Evolutionary conservation across 2,888 invertebrate genomes (phyloP).

Genomic region (Vannuccia rotundouncinata): DNA sequence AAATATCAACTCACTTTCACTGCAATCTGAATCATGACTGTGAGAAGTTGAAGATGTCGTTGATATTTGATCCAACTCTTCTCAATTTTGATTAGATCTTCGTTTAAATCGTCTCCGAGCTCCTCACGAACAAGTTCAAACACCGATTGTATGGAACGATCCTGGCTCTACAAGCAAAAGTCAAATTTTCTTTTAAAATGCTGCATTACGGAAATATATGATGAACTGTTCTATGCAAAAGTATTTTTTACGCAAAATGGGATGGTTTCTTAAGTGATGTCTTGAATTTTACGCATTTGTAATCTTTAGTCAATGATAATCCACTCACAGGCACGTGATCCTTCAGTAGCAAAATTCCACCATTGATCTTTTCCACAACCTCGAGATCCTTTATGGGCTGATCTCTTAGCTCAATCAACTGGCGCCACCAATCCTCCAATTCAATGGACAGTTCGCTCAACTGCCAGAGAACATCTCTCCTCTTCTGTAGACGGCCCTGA

Average conservation of each 20-base stretch:
- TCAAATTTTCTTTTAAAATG: too few species aligned
- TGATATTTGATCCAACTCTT: neutral
- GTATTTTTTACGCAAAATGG: too few species aligned
- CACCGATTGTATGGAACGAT: neutral
- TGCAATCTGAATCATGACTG: neutral
- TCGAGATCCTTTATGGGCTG: neutral
- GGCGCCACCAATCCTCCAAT: neutral
- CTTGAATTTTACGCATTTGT: neutral
- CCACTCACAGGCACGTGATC: slow-evolving; percentile 4
- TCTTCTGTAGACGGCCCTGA: slow-evolving; percentile 8
- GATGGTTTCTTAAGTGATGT: too few species aligned
- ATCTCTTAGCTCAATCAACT: neutral
- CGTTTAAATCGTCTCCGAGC: neutral
- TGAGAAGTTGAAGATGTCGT: neutral
- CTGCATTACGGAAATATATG: too few species aligned
- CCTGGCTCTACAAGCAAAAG: neutral
- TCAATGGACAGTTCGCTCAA: neutral
- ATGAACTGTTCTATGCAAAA: too few species aligned
- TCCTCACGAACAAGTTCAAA: neutral
- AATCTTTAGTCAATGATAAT: neutral
- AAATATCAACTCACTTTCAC: neutral
- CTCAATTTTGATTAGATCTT: neutral
- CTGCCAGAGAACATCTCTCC: neutral
- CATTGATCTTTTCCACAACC: neutral
- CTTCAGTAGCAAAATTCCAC: neutral